A percentile compares a stretch with the other conserved stretches of the same genome.
phyloP scores from a whole-genome alignment of 2,797 vertebrate genomes.

The Enteromius unitaeniatus region DNA sequence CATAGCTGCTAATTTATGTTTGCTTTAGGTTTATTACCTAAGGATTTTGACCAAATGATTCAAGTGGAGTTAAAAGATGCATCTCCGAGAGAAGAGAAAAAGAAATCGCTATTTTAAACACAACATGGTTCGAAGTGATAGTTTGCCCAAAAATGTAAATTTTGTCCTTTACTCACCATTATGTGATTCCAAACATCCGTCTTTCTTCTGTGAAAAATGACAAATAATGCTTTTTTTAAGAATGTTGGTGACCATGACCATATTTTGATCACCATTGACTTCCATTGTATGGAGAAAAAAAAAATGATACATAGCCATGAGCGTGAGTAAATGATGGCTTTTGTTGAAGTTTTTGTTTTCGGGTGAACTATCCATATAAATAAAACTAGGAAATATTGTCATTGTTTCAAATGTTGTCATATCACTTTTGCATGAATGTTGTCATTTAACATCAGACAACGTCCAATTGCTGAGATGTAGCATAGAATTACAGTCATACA shows the following conservation, averaged over 20 bases:
- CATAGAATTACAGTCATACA: slow-evolving; percentile 12
- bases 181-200: background rate
- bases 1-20: slow-evolving; percentile 29
- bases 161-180: background rate
- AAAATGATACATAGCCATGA: background rate
- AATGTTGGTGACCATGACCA: too few relatives aligned
- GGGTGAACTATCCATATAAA: background rate
- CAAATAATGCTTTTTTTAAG: background rate
- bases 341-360: background rate
- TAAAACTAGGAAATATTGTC: background rate
- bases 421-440: background rate
- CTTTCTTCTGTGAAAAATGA: background rate
- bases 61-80: too few relatives aligned
- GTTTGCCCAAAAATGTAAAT: background rate
- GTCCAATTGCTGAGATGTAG: slow-evolving; percentile 2
- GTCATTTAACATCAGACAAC: slow-evolving; percentile 3
- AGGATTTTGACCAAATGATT: slow-evolving; percentile 34
- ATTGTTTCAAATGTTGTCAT: slow-evolving; percentile 7
- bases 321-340: background rate
- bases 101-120: background rate
- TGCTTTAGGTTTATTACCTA: background rate
- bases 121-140: background rate
- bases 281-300: too few relatives aligned
- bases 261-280: background rate
- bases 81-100: too few relatives aligned